These are phyloP conservation scores for Napeogenes sylphis DNA, from an alignment of 2,888 invertebrate genomes.

Conservation along the genomic window DNA sequence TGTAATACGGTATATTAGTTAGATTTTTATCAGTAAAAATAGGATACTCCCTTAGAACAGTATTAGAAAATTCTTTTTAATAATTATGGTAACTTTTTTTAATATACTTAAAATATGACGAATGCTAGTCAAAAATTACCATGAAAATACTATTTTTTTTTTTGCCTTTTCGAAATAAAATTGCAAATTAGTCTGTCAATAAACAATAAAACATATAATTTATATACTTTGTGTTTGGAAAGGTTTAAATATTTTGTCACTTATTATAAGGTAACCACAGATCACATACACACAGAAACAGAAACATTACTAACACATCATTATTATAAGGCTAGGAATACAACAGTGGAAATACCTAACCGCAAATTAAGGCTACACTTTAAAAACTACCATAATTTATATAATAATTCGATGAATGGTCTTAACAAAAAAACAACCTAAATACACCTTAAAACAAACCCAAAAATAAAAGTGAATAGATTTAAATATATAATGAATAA, in stretches of 20 bases:
- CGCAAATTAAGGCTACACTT: constrained; percentile 15
- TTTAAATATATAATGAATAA: too few species aligned
- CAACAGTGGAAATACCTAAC: constrained; percentile 25
- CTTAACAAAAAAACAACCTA: too few species aligned
- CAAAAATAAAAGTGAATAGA: too few species aligned
- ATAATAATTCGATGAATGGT: too few species aligned
- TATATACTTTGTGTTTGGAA: not conserved
- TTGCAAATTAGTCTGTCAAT: too few species aligned
- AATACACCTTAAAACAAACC: too few species aligned
- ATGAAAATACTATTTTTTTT: too few species aligned
- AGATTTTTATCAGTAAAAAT: not conserved
- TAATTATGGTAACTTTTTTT: not conserved
- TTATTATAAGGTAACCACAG: not conserved
- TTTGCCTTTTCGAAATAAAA: too few species aligned
- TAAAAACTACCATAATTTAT: not conserved
- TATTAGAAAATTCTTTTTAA: constrained; percentile 1
- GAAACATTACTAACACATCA: constrained; percentile 5
- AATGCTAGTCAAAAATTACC: too few species aligned
- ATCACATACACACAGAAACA: not conserved
- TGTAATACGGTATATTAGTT: not conserved
- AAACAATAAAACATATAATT: too few species aligned
- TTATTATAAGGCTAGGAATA: constrained; percentile 23
- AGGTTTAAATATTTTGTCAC: not conserved
- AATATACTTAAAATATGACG: too few species aligned
- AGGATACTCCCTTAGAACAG: constrained; percentile 1